phyloP scores from a whole-genome alignment of 2,113 vertebrate genomes.

The Capricornis sumatraensis region DNA sequence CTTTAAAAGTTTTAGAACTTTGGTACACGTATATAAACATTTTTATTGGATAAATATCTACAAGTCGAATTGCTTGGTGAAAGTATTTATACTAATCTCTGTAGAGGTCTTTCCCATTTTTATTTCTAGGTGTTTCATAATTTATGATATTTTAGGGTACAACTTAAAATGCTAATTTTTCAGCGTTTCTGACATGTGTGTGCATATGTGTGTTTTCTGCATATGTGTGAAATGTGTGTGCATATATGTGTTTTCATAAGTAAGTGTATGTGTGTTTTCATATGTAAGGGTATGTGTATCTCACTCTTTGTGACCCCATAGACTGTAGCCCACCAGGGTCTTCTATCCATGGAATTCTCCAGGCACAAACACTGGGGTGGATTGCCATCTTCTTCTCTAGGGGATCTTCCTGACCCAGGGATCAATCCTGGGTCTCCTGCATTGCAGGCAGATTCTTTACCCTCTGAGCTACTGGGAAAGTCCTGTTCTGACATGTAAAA shows the following conservation, averaged over 20 bases:
- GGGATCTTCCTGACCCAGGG: neutral
- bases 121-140: neutral
- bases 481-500: neutral
- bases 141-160: neutral
- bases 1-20: neutral
- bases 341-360: neutral
- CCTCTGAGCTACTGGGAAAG: neutral
- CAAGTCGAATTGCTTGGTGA: neutral
- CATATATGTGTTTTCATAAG: neutral
- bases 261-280: no score
- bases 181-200: neutral
- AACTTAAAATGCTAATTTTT: neutral
- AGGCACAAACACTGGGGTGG: neutral
- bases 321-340: neutral
- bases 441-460: neutral
- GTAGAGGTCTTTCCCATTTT: neutral
- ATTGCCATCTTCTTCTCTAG: neutral
- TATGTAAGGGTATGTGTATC: neutral
- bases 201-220: rapidly evolving
- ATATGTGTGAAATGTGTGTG: neutral
- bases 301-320: neutral
- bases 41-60: neutral
- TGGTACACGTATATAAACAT: neutral
- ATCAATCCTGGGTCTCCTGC: rapidly evolving
- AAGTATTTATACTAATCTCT: neutral